A percentile compares a stretch with the other conserved stretches of the same genome.
phyloP scores from a whole-genome alignment of 2,797 vertebrate genomes.

The Syngnathus rostellatus region DNA sequence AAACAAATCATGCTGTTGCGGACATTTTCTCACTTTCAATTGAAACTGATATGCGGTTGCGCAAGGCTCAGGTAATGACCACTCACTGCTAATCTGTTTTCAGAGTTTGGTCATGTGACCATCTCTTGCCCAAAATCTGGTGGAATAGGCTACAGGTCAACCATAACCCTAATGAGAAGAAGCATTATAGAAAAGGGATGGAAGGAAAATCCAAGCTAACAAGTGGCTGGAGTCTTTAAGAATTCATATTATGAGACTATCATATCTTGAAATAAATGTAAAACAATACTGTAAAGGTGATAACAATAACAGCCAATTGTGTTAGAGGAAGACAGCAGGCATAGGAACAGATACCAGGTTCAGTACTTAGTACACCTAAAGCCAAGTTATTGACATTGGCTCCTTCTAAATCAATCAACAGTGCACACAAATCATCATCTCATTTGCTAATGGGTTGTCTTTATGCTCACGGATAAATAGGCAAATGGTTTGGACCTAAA shows the following conservation, averaged over 20 bases:
- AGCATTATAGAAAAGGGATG: background rate
- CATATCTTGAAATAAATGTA: background rate
- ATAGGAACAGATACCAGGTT: background rate
- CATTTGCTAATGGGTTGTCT: conserved; percentile 44
- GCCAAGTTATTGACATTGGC: background rate
- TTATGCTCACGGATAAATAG: conserved; percentile 17
- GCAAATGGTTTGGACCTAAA: conserved; percentile 1
- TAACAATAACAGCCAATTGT: background rate
- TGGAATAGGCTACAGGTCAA: background rate
- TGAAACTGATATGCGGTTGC: too few species aligned
- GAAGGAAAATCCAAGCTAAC: background rate
- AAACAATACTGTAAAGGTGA: background rate
- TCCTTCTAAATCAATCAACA: conserved; percentile 24
- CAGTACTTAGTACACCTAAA: background rate
- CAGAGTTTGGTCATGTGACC: too few species aligned
- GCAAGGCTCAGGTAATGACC: too few species aligned
- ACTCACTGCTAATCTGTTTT: too few species aligned
- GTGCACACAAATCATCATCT: conserved; percentile 29
- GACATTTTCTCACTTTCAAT: too few species aligned
- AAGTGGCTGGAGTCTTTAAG: background rate
- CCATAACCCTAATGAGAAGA: background rate
- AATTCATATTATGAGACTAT: background rate
- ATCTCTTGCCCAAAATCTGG: background rate
- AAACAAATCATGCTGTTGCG: too few species aligned
- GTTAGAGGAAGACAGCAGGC: background rate